Evolutionary conservation across 1,140 invertebrate genomes (phyloP), one percentile per base, ranked within the genome.

Genomic region (Conus ventricosus): DNA sequence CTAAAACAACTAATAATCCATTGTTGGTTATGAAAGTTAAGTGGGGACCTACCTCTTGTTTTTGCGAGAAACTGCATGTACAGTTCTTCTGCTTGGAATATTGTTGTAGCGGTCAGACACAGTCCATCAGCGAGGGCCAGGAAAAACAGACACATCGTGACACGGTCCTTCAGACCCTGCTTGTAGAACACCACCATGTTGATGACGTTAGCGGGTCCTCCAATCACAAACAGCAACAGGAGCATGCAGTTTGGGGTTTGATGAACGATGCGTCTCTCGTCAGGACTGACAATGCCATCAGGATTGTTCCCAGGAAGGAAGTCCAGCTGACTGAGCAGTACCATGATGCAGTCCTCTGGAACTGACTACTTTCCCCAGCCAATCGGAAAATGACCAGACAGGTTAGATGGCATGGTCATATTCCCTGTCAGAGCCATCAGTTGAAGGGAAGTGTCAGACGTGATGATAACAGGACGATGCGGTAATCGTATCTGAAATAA

Each of bases 181-280:
- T 75, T 75, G 71, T 75, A 75, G n/a, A 75, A 75, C 71, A 75
- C 71, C 71, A 23, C 71, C 71, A 75, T 20, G 71, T 75, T 75
- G 15, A 75, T 75, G 71, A 75, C 17, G 71, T 75, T 75, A n/a
- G 71, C n/a, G 0, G 71, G 71, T 23, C 71, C 71, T n/a, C 17
- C 71, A n/a, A 75, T n/a, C 71, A 75, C 4, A 25, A 75, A 75
- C 71, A 75, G 8, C 13, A 75, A 23, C 7, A 75, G n/a, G 1
- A 75, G 71, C 71, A 75, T 8, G 71, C n/a, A n/a, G 71, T 75
- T 25, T 25, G 4, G 4, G 17, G 23, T 4, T n/a, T 25, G 13
- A 8, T 25, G 71, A n/a, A 25, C 71, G n/a, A n/a, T 75, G 13
- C 23, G 71, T 25, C n/a, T 8, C n/a, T n/a, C 71, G 8, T 75